Conservation (phyloP, 2,888 invertebrate genomes). For the Synanthedon vespiformis region DNA sequence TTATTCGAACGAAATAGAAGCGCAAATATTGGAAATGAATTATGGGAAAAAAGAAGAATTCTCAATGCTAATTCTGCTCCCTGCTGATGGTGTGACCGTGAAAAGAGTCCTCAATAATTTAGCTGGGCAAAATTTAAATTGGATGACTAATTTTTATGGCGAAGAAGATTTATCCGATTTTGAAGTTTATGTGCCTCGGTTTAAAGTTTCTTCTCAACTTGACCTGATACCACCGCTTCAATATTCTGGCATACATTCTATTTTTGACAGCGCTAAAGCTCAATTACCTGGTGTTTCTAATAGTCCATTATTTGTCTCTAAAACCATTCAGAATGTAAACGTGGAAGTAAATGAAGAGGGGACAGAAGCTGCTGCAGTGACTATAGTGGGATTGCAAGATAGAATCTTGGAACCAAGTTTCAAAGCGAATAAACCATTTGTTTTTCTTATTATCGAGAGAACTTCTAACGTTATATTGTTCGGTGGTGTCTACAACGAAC, state of each 20-base stretch:
- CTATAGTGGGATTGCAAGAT: conserved; percentile 60
- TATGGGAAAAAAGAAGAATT: conserved; percentile 73
- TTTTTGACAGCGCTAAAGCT: conserved; percentile 70
- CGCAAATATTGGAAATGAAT: conserved; percentile 76
- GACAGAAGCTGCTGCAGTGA: conserved; percentile 75
- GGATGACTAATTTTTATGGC: conserved; percentile 60
- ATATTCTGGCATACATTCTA: conserved; percentile 74
- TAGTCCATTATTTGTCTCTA: conserved; percentile 68
- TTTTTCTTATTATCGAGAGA: conserved; percentile 75
- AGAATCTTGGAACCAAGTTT: conserved; percentile 65
- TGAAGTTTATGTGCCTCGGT: conserved; percentile 73
- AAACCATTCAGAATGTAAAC: conserved; percentile 76
- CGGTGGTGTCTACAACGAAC: conserved; percentile 62
- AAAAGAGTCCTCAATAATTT: conserved; percentile 64
- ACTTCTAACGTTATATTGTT: conserved; percentile 71
- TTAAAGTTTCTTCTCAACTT: conserved; percentile 60
- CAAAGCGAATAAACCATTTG: conserved; percentile 75
- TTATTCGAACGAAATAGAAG: conserved; percentile 64
- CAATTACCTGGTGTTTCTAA: conserved; percentile 72
- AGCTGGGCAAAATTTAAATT: conserved; percentile 47
- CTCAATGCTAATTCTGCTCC: conserved; percentile 75
- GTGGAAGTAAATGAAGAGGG: conserved; percentile 82
- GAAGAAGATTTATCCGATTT: conserved; percentile 58
- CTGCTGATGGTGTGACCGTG: conserved; percentile 66
- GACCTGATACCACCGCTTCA: conserved; percentile 53